Percentiles rank a stretch among this genome's conserved stretches.
These are phyloP conservation scores for Agrilus planipennis DNA, from an alignment of 1,140 invertebrate species.

Conservation along the genomic window DNA sequence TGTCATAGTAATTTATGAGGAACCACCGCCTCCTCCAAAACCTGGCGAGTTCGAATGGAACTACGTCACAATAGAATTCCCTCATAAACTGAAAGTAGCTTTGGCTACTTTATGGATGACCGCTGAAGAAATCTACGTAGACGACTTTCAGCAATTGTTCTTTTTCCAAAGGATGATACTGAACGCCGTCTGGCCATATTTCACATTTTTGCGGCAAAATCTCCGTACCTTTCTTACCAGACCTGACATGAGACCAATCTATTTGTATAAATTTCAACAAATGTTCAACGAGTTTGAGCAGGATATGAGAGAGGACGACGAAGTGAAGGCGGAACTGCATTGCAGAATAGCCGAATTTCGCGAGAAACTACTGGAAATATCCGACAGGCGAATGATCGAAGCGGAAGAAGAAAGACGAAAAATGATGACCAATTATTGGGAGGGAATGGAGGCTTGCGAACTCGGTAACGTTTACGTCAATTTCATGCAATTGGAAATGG, in stretches of 20 bases:
- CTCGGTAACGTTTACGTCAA: conserved; percentile 41
- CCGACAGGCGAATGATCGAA: conserved; percentile 38
- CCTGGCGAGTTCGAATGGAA: conserved; percentile 41
- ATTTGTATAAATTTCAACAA: conserved; percentile 40
- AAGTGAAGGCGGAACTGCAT: conserved; percentile 36
- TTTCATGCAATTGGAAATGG: conserved; percentile 43
- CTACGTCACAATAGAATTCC: conserved; percentile 37
- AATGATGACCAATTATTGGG: conserved; percentile 41
- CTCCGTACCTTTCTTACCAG: conserved; percentile 39
- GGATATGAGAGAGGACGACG: conserved; percentile 38
- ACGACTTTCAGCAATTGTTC: conserved; percentile 40
- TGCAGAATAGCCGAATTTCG: conserved; percentile 34
- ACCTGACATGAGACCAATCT: conserved; percentile 41
- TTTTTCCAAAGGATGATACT: conserved; percentile 39
- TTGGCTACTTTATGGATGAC: conserved; percentile 43
- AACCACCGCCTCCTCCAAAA: conserved; percentile 9
- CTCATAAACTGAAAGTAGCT: conserved; percentile 29
- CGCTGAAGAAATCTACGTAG: conserved; percentile 40
- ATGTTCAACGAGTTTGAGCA: conserved; percentile 43
- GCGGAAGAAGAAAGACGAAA: conserved; percentile 37
- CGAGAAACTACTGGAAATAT: conserved; percentile 35
- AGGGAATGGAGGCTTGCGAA: conserved; percentile 35
- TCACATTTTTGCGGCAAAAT: conserved; percentile 36
- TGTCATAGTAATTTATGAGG: conserved; percentile 9
- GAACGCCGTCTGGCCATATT: conserved; percentile 39